A percentile compares a stretch with the other conserved stretches of the same genome.
Conservation (phyloP, 1,140 invertebrate species). For the Scaptomyza hsui region DNA sequence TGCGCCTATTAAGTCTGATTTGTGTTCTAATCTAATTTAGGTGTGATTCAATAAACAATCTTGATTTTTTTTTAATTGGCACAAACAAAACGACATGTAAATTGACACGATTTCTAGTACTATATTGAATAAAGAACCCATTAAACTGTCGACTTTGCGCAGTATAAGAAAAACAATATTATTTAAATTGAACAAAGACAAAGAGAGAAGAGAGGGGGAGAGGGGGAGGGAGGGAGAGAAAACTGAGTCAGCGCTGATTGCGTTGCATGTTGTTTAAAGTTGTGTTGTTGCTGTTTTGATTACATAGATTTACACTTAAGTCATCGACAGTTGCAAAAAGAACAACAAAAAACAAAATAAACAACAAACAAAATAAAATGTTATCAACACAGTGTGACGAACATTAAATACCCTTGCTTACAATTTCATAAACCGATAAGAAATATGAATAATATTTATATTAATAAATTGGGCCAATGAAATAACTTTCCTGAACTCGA, state of each 20-base stretch:
- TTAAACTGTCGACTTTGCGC: constrained; percentile 40
- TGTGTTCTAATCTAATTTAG: not conserved
- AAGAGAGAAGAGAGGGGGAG: no score
- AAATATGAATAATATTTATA: not conserved
- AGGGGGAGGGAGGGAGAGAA: not conserved
- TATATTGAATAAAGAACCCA: constrained; percentile 56
- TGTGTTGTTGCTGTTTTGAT: constrained; percentile 39
- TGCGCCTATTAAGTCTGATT: not conserved
- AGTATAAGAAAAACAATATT: constrained; percentile 33
- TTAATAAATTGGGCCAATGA: no score
- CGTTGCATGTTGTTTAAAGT: constrained; percentile 46
- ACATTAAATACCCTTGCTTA: not conserved
- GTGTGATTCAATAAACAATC: constrained; percentile 6
- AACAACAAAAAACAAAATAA: not conserved
- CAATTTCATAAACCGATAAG: not conserved
- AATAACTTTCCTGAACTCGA: no score
- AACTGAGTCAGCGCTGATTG: constrained; percentile 32
- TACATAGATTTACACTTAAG: constrained; percentile 69
- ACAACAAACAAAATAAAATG: not conserved
- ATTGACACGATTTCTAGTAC: constrained; percentile 61
- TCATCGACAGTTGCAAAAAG: constrained; percentile 20
- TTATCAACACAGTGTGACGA: not conserved
- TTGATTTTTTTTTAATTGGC: constrained; percentile 50
- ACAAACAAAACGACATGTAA: constrained; percentile 48
- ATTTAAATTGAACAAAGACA: constrained; percentile 36